Conservation (phyloP, 1,140 invertebrate species). For the Paraescarpia echinospica region DNA sequence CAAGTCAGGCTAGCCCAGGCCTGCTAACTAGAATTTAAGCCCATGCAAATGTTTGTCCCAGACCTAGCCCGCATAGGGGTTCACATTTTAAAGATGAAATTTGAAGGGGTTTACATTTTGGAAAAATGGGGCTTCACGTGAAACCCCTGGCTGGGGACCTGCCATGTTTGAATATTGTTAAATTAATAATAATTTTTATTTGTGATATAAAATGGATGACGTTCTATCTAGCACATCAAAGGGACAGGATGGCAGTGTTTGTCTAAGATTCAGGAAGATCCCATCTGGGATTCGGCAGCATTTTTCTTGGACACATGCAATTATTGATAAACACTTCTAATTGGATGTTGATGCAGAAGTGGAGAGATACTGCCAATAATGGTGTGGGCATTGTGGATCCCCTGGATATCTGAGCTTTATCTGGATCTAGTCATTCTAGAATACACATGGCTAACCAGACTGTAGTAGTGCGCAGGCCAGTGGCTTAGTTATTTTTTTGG, state of each 20-base stretch:
- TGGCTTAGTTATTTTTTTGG: too few relatives aligned
- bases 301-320: background rate
- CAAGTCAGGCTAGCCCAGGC: too few relatives aligned
- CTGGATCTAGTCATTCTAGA: background rate
- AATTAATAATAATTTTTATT: too few relatives aligned
- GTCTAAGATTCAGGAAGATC: background rate
- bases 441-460: background rate
- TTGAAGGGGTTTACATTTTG: too few relatives aligned
- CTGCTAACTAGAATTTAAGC: too few relatives aligned
- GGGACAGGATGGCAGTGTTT: background rate
- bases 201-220: background rate
- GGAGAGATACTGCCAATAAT: background rate
- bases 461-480: background rate
- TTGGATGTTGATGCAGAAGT: background rate
- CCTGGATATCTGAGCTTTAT: background rate
- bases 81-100: too few relatives aligned
- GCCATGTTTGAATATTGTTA: too few relatives aligned
- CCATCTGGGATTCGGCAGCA: background rate
- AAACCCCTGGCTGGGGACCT: too few relatives aligned
- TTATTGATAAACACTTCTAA: background rate
- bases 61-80: too few relatives aligned
- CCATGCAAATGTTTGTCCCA: too few relatives aligned
- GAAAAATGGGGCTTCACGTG: too few relatives aligned
- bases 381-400: background rate
- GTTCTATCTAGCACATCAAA: background rate